A percentile compares a stretch with the other conserved stretches of the same genome.
Conservation (phyloP, 2,113 vertebrate genomes). For the Poecilia latipinna region DNA sequence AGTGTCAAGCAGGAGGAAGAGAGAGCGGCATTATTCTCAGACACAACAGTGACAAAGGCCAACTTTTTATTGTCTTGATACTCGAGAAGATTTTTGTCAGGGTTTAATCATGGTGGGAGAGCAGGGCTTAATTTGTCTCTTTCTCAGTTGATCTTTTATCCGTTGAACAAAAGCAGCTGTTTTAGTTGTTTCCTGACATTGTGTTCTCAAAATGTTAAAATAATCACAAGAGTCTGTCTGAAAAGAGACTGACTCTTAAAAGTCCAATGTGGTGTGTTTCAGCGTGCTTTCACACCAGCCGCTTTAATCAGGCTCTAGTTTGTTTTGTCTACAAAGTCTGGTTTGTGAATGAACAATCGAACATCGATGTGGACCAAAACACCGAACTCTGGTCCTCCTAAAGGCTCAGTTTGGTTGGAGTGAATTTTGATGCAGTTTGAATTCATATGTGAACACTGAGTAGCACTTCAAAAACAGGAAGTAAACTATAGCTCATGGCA, state of each 20-base stretch:
- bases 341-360: too few species aligned
- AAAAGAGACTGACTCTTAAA: background rate
- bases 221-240: conserved; percentile 5
- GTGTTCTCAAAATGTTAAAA: conserved; percentile 10
- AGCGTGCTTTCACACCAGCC: too few species aligned
- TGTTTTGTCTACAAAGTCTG: too few species aligned
- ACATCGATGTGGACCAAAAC: too few species aligned
- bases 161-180: background rate
- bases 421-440: too few species aligned
- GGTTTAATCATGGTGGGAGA: conserved; percentile 40
- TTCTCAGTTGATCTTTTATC: conserved; percentile 8
- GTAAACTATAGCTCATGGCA: too few species aligned
- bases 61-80: conserved; percentile 43
- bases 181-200: conserved; percentile 3
- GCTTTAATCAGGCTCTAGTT: too few species aligned
- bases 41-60: conserved; percentile 36
- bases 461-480: too few species aligned
- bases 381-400: too few species aligned
- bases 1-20: conserved; percentile 45
- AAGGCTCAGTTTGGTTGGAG: too few species aligned
- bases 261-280: background rate
- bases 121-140: conserved; percentile 21
- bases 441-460: too few species aligned
- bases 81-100: conserved; percentile 36
- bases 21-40: conserved; percentile 44